phyloP scores from a whole-genome alignment of 2,888 invertebrate species.

The Gibbula magus region DNA sequence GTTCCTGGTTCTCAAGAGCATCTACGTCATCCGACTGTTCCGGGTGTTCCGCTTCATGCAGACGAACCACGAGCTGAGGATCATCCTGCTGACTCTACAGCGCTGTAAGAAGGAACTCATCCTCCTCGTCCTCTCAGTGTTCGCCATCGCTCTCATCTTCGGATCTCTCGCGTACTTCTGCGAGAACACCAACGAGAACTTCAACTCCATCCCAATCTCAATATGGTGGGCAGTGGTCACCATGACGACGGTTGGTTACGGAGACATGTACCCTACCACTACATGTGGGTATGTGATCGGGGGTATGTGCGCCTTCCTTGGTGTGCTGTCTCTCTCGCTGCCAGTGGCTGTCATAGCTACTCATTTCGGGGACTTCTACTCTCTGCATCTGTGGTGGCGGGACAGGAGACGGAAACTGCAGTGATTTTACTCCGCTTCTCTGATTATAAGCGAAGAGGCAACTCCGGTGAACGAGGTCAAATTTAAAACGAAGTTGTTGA shows the following conservation, averaged over 20 bases:
- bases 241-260: slow-evolving; percentile 27
- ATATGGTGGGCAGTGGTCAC: slow-evolving; percentile 28
- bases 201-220: slow-evolving; percentile 14
- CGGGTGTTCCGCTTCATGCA: slow-evolving; percentile 20
- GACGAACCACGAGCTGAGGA: neutral
- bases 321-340: neutral
- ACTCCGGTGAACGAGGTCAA: too few species aligned
- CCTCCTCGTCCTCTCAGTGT: slow-evolving; percentile 1
- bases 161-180: slow-evolving; percentile 13
- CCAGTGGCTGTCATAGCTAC: slow-evolving; percentile 16
- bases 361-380: slow-evolving; percentile 9
- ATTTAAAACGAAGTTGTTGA: too few species aligned
- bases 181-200: neutral
- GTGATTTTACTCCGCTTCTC: too few species aligned
- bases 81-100: neutral
- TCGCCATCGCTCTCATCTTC: slow-evolving; percentile 2
- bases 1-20: neutral
- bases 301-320: slow-evolving; percentile 1
- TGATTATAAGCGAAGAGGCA: too few species aligned
- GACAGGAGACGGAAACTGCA: too few species aligned
- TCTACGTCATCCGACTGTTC: slow-evolving; percentile 11
- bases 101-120: slow-evolving; percentile 14
- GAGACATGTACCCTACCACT: slow-evolving; percentile 18
- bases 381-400: neutral
- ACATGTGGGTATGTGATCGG: neutral